Evolutionary conservation across 2,797 vertebrate species (phyloP).

Genomic region (Bradypus variegatus): DNA sequence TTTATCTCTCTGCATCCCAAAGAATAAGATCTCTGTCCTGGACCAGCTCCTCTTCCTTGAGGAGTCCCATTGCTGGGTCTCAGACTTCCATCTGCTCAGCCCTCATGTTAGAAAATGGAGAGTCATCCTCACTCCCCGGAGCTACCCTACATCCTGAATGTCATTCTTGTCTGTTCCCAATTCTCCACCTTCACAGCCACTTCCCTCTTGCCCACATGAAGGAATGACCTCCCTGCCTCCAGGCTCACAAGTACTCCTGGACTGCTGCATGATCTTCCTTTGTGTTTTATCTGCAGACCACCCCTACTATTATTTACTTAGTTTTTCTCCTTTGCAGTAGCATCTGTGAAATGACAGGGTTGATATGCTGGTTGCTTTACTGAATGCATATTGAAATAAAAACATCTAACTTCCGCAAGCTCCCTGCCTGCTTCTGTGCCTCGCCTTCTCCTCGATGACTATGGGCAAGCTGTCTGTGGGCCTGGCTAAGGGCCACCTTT

Average conservation of each 20-base stretch:
- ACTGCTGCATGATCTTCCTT: background rate
- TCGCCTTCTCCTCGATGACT: background rate
- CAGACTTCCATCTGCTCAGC: background rate
- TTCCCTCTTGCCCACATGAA: background rate
- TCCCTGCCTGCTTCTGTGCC: background rate
- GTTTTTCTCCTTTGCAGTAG: conserved; percentile 22
- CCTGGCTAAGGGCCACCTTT: background rate
- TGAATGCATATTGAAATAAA: conserved; percentile 20
- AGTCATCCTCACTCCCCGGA: background rate
- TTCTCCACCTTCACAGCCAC: background rate
- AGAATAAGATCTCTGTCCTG: background rate
- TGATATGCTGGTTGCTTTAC: conserved; percentile 23
- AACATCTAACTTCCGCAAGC: background rate
- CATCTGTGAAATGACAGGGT: background rate
- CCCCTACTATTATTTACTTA: background rate
- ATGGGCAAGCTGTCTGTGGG: background rate
- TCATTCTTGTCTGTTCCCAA: background rate
- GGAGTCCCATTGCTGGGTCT: background rate
- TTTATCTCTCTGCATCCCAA: conserved; percentile 12
- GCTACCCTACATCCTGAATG: background rate
- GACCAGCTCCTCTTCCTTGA: background rate
- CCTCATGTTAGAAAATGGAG: background rate
- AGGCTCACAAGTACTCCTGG: background rate
- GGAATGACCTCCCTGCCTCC: background rate
- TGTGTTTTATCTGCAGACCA: background rate